These are phyloP conservation scores for Euthynnus affinis DNA, from an alignment of 2,797 vertebrate species.

Conservation along the genomic window DNA sequence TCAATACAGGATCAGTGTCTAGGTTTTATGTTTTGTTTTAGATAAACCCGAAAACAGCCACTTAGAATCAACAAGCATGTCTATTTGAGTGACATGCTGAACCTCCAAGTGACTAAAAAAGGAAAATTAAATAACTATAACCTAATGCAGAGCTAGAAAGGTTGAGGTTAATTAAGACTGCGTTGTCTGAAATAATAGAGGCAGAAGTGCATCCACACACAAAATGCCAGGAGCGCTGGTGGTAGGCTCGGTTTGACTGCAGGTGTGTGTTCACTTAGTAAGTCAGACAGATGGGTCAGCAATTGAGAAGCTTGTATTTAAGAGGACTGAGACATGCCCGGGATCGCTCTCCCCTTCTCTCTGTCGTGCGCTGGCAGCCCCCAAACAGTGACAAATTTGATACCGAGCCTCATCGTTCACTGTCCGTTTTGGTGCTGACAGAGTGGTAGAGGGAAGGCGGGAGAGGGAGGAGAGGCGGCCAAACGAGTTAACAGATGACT, in stretches of 20 bases:
- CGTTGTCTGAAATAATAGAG: slow-evolving; percentile 31
- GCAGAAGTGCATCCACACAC: slow-evolving; percentile 23
- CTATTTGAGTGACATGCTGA: background rate
- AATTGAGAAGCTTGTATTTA: slow-evolving; percentile 60
- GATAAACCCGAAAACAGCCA: background rate
- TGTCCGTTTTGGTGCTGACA: slow-evolving; percentile 71
- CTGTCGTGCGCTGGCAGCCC: slow-evolving; percentile 51
- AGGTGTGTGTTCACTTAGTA: slow-evolving; percentile 56
- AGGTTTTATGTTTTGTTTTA: background rate
- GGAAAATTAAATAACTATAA: background rate
- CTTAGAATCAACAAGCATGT: background rate
- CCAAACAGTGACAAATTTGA: slow-evolving; percentile 70
- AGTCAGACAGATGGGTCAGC: slow-evolving; percentile 70
- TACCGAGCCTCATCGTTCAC: slow-evolving; percentile 66
- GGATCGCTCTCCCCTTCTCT: slow-evolving; percentile 18
- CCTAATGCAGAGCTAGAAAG: slow-evolving; percentile 16
- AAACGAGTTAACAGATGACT: slow-evolving; percentile 56
- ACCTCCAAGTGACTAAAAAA: slow-evolving; percentile 6
- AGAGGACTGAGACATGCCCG: slow-evolving; percentile 51
- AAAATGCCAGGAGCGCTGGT: slow-evolving; percentile 44
- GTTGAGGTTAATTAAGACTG: slow-evolving; percentile 50
- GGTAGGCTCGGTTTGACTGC: slow-evolving; percentile 43
- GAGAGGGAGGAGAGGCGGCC: slow-evolving; percentile 29
- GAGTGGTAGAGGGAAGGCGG: slow-evolving; percentile 30
- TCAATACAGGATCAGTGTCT: background rate